Evolutionary conservation across 1,140 invertebrate species (phyloP).

Genomic region (Triops cancriformis): DNA sequence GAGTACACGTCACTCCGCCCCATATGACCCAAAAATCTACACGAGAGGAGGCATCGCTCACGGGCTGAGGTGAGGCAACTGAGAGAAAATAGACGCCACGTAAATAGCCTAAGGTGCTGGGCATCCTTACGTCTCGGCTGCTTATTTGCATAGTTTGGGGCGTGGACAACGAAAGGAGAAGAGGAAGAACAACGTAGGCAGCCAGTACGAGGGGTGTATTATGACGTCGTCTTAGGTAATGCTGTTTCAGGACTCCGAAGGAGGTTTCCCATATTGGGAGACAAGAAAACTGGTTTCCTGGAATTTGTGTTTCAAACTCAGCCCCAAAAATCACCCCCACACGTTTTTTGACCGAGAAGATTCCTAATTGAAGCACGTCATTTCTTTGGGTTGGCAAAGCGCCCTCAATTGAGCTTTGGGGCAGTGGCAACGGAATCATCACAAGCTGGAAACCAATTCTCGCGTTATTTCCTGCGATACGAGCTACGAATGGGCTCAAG

Average conservation of each 20-base stretch:
- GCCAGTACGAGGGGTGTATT: background rate
- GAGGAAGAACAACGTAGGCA: background rate
- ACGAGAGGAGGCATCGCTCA: background rate
- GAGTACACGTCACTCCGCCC: background rate
- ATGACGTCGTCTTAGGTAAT: background rate
- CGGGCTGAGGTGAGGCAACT: background rate
- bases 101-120: constrained; percentile 8
- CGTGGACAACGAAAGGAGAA: background rate
- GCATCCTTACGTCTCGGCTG: background rate
- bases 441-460: too few species aligned
- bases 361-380: too few species aligned
- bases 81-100: constrained; percentile 7
- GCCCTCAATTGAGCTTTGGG: too few species aligned
- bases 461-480: too few species aligned
- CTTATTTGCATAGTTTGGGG: background rate
- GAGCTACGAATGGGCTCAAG: too few species aligned
- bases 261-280: background rate
- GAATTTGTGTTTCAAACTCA: background rate
- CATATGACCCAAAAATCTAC: background rate
- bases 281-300: background rate
- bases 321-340: too few species aligned
- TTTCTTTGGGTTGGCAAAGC: too few species aligned
- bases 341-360: too few species aligned
- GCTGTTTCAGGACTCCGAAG: background rate
- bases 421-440: too few species aligned